Percentiles rank a stretch among this genome's conserved stretches.
These are phyloP conservation scores for Haliclona indistincta DNA, from an alignment of 37 sponge, comb jelly and placozoan species.

Conservation along the genomic window DNA sequence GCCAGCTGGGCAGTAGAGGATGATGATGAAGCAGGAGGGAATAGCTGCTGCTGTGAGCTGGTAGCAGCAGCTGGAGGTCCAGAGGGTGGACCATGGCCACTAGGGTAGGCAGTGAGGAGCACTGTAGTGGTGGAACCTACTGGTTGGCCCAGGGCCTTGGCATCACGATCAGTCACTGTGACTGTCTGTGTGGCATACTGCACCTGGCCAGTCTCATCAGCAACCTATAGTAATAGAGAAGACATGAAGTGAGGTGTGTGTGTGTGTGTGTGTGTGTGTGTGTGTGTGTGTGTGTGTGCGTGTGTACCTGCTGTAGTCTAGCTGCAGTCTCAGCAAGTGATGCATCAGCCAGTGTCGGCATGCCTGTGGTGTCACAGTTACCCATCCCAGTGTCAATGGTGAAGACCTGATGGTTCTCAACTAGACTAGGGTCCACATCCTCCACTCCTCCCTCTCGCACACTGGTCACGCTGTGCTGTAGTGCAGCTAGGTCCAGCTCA, in stretches of 20 bases:
- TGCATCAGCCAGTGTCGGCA: slow-evolving; percentile 76
- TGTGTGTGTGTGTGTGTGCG: background rate
- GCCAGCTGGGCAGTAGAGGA: background rate
- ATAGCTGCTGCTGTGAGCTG: background rate
- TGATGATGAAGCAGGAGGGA: background rate
- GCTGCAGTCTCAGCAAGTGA: slow-evolving; percentile 76
- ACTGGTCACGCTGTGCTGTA: slow-evolving; percentile 1
- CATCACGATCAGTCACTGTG: slow-evolving; percentile 69
- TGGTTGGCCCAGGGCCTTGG: slow-evolving; percentile 80
- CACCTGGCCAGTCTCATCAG: slow-evolving; percentile 80
- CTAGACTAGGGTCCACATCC: background rate
- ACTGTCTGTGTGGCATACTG: slow-evolving; percentile 86
- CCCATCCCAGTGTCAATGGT: slow-evolving; percentile 72
- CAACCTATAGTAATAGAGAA: slow-evolving; percentile 17
- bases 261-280: background rate
- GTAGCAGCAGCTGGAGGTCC: background rate
- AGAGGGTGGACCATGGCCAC: slow-evolving; percentile 45
- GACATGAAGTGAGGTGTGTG: background rate
- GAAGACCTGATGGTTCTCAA: slow-evolving; percentile 58
- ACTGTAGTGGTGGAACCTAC: slow-evolving; percentile 82
- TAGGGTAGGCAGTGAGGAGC: slow-evolving; percentile 80
- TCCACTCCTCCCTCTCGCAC: background rate
- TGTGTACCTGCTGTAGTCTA: slow-evolving; percentile 64
- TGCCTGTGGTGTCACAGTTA: slow-evolving; percentile 56
- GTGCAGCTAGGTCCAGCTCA: background rate